phyloP scores from a whole-genome alignment of 1,140 invertebrate species.

The Macrostomum lignano region DNA sequence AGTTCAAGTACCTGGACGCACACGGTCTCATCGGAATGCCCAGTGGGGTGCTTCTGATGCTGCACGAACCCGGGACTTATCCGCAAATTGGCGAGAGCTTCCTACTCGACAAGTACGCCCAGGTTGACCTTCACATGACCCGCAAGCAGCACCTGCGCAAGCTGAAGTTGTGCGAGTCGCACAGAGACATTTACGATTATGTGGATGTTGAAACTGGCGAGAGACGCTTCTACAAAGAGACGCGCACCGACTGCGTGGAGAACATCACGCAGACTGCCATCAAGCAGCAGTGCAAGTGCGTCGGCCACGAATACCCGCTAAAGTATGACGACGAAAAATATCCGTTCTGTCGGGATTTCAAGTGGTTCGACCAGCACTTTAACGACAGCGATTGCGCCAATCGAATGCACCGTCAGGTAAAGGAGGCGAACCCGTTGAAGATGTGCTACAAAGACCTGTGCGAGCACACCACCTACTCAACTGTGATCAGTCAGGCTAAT shows the following conservation, averaged over 20 bases:
- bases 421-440: not conserved
- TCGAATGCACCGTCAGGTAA: not conserved
- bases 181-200: not conserved
- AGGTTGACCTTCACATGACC: conserved; percentile 2
- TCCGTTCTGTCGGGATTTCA: conserved; percentile 1
- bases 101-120: not conserved
- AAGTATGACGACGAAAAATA: not conserved
- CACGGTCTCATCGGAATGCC: not conserved
- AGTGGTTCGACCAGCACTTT: not conserved
- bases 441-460: conserved; percentile 1
- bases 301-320: not conserved
- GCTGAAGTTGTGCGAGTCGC: not conserved
- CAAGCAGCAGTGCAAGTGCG: not conserved
- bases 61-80: conserved; percentile 5
- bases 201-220: not conserved
- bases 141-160: not conserved
- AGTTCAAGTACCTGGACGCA: conserved; percentile 3
- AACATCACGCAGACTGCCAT: conserved; percentile 1
- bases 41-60: conserved; percentile 3
- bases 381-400: conserved; percentile 1
- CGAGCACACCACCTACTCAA: not conserved
- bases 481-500: not conserved
- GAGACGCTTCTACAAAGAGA: not conserved
- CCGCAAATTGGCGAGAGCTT: conserved; percentile 6
- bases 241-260: not conserved